These are phyloP conservation scores for Ceyx melanurus DNA, from an alignment of 2,113 vertebrate genomes.

Conservation along the genomic window DNA sequence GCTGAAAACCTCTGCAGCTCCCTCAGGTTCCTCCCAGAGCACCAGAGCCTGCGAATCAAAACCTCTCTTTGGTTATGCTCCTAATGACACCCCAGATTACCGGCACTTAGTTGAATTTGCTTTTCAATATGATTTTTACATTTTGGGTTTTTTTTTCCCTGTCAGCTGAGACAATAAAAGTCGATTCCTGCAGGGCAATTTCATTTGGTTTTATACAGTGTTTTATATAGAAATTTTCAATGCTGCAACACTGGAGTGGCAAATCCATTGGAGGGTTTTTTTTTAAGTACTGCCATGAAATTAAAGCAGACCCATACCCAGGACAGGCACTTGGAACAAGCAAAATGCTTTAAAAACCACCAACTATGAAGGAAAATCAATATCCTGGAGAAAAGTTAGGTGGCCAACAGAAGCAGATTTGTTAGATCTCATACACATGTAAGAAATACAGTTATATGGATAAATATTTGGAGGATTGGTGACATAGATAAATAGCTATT, in stretches of 20 bases:
- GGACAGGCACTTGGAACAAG: background rate
- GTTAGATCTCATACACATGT: background rate
- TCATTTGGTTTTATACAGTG: background rate
- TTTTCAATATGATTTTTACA: background rate
- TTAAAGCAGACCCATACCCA: background rate
- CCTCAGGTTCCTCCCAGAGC: background rate
- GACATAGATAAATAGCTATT: background rate
- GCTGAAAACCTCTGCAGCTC: background rate
- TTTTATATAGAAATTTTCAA: conserved; percentile 3
- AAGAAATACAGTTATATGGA: background rate
- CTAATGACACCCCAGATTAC: conserved; percentile 14
- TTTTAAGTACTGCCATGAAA: background rate
- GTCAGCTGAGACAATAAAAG: conserved; percentile 4
- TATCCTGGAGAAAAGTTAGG: background rate
- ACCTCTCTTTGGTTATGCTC: background rate
- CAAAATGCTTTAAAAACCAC: background rate
- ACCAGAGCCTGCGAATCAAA: background rate
- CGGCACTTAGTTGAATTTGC: background rate
- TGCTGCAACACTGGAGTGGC: background rate
- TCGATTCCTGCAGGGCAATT: background rate
- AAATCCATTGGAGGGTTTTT: background rate
- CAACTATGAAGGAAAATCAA: background rate
- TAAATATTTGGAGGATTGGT: background rate
- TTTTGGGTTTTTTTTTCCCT: background rate
- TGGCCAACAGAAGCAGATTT: background rate